Evolutionary conservation across 2,113 vertebrate genomes (phyloP).

Genomic region (Pygoscelis antarcticus): DNA sequence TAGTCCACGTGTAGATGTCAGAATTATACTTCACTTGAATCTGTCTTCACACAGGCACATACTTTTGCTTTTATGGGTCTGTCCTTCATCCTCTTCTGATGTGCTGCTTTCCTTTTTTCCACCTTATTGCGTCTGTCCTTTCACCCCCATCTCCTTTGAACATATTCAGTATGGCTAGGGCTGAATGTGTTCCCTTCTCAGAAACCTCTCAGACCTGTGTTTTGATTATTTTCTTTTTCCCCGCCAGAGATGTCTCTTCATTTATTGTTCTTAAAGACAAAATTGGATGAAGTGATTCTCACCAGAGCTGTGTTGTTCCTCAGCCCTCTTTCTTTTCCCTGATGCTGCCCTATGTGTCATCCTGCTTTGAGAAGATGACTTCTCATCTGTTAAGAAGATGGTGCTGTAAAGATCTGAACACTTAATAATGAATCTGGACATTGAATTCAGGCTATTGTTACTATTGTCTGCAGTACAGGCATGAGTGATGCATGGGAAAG

Average conservation of each 20-base stretch:
- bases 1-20: neutral
- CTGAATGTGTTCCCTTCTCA: slow-evolving; percentile 29
- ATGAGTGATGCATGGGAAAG: neutral
- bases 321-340: slow-evolving; percentile 39
- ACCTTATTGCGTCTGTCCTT: slow-evolving; percentile 50
- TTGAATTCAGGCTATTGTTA: slow-evolving; percentile 51
- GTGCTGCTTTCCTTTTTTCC: slow-evolving; percentile 36
- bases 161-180: neutral
- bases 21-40: slow-evolving; percentile 1
- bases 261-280: slow-evolving; percentile 56
- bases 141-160: slow-evolving; percentile 47
- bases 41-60: neutral
- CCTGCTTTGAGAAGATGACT: slow-evolving; percentile 58
- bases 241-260: slow-evolving; percentile 33
- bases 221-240: slow-evolving; percentile 25
- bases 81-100: slow-evolving; percentile 52
- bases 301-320: slow-evolving; percentile 36
- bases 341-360: slow-evolving; percentile 36
- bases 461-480: slow-evolving; percentile 35
- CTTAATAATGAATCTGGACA: slow-evolving; percentile 38
- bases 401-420: slow-evolving; percentile 41
- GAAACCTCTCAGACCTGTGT: slow-evolving; percentile 51
- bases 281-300: slow-evolving; percentile 46
- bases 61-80: slow-evolving; percentile 5
- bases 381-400: slow-evolving; percentile 54